phyloP scores from a whole-genome alignment of 1,140 invertebrate genomes.

The Drosophila ercepeae region DNA sequence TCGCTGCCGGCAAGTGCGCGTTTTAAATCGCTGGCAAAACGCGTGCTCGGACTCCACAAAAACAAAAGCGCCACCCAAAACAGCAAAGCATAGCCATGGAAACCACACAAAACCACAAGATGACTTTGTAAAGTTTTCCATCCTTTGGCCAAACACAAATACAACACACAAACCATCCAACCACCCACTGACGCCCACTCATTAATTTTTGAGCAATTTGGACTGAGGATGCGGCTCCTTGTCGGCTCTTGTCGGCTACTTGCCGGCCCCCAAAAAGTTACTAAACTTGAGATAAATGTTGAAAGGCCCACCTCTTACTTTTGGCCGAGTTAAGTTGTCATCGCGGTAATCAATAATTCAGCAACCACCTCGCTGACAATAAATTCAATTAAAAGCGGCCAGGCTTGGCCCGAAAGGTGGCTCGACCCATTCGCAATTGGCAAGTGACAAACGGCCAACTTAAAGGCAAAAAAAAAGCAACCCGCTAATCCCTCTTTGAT shows the following conservation, averaged over 20 bases:
- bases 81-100: not conserved
- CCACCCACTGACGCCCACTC: slow-evolving; percentile 12
- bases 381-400: slow-evolving; percentile 72
- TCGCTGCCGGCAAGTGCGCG: not conserved
- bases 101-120: slow-evolving; percentile 28
- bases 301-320: not conserved
- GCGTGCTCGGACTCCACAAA: slow-evolving; percentile 43
- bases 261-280: slow-evolving; percentile 38
- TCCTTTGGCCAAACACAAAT: slow-evolving; percentile 28
- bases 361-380: slow-evolving; percentile 32
- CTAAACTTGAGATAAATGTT: slow-evolving; percentile 62
- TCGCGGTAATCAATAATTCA: slow-evolving; percentile 66
- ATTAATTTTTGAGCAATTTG: slow-evolving; percentile 57
- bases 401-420: slow-evolving; percentile 27
- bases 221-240: slow-evolving; percentile 17
- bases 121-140: slow-evolving; percentile 29
- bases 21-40: slow-evolving; percentile 23
- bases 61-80: not conserved
- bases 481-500: slow-evolving; percentile 67
- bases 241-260: too few relatives aligned
- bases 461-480: slow-evolving; percentile 31
- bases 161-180: not conserved
- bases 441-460: slow-evolving; percentile 50
- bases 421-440: slow-evolving; percentile 10
- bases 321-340: slow-evolving; percentile 48